phyloP scores from a whole-genome alignment of 2,797 vertebrate genomes.

The Cichlasoma orientale region DNA sequence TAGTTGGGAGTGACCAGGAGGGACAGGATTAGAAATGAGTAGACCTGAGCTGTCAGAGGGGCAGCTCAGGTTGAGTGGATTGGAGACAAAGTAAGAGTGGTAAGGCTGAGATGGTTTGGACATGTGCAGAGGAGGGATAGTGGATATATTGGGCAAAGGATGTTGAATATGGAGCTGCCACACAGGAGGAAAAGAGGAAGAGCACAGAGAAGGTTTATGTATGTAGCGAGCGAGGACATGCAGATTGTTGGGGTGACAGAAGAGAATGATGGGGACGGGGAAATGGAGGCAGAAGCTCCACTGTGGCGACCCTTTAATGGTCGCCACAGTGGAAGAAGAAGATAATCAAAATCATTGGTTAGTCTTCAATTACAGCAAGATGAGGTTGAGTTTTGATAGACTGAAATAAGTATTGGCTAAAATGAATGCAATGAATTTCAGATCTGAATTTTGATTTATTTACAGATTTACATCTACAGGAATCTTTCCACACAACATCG shows the following conservation, averaged over 20 bases:
- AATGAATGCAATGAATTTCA: neutral
- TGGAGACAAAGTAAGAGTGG: neutral
- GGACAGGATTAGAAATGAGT: neutral
- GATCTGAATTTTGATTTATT: neutral
- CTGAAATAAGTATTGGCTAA: neutral
- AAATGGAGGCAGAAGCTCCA: neutral
- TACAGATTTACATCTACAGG: neutral
- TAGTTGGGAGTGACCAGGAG: neutral
- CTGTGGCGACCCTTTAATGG: neutral
- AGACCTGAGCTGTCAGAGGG: neutral
- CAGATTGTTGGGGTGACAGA: neutral
- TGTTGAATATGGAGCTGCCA: neutral
- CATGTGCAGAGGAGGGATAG: neutral
- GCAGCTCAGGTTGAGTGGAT: neutral
- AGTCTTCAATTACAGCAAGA: neutral
- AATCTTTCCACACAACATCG: conserved; percentile 7
- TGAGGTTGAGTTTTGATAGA: conserved; percentile 2
- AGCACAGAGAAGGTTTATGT: neutral
- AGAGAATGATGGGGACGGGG: neutral
- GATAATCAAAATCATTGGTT: conserved; percentile 28
- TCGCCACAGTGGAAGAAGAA: no score
- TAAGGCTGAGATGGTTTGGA: neutral
- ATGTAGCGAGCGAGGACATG: neutral
- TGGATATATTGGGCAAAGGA: neutral
- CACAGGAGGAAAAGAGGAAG: neutral